phyloP scores from a whole-genome alignment of 2,113 vertebrate genomes.

The Scomber scombrus region DNA sequence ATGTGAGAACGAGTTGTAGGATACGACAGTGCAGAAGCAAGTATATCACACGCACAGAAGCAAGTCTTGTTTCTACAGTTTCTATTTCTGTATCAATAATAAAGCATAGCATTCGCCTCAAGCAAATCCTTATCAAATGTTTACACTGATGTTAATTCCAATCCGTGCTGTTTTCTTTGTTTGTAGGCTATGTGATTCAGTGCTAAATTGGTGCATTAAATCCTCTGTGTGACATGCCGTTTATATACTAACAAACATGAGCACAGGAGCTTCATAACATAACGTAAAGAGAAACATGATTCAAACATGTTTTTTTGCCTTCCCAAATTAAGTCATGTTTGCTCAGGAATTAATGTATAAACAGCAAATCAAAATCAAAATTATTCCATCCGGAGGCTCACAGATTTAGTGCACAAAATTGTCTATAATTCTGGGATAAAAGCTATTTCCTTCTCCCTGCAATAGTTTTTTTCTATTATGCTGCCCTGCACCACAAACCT shows the following conservation, averaged over 20 bases:
- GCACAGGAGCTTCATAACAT: conserved; percentile 34
- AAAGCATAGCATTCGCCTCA: conserved; percentile 70
- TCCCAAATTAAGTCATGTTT: conserved; percentile 42
- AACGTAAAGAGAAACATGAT: conserved; percentile 46
- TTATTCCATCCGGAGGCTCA: conserved; percentile 12
- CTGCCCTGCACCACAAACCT: conserved; percentile 51
- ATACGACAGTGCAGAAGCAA: conserved; percentile 39
- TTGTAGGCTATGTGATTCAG: conserved; percentile 73
- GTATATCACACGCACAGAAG: conserved; percentile 43
- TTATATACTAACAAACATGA: conserved; percentile 65
- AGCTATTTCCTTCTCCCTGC: conserved; percentile 34
- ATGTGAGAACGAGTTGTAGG: conserved; percentile 48
- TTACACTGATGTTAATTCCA: conserved; percentile 75
- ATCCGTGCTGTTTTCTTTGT: conserved; percentile 73
- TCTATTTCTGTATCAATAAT: conserved; percentile 76
- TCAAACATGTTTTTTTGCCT: not conserved
- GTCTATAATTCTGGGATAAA: conserved; percentile 46
- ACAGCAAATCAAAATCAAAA: conserved; percentile 32
- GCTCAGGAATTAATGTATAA: conserved; percentile 49
- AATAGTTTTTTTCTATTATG: conserved; percentile 45
- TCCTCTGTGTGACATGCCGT: conserved; percentile 69
- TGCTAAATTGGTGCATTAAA: conserved; percentile 81
- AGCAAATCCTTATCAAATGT: conserved; percentile 81
- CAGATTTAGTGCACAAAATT: conserved; percentile 27
- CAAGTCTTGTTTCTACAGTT: conserved; percentile 44